Base-by-base conservation (phyloP, 2,797 vertebrate genomes). In the Etheostoma perlongum region DNA sequence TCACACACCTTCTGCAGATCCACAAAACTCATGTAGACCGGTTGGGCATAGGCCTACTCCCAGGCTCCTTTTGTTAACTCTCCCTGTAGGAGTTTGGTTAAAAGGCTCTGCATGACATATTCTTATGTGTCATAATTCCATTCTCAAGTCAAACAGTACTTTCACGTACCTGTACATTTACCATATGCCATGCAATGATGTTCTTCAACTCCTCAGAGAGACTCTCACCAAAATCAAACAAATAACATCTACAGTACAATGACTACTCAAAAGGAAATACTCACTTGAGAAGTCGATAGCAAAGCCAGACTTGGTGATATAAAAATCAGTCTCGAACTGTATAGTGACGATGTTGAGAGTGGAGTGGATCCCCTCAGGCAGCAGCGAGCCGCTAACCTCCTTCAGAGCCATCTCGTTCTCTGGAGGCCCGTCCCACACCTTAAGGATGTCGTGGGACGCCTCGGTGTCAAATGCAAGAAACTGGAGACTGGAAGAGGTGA, bases 211-310 rank as follows among this genome's bases (percentile, higher is more conserved):
- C 11, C 30, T 73, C 8, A 9, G 8, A 44, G 6, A 16, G 46
- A 74, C 33, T 69, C 21, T 67, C 60, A 21, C 14, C 30, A 42
- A 58, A 21, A 72, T 15, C 64, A 72, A 65, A 67, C 27, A 61
- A 52, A 48, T 18, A 3, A 47, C 11, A 58, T 51, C n/a, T 19
- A 54, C 2, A 58, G 30, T 5, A 46, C 4, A 30, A 61, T 3
- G 36, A 33, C 7, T 33, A 27, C 15, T 48, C 2, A 1, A 48
- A 61, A 52, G 14, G 21, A 75, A 58, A 40, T 78, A 96, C 97
- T 97, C 91, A 99, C 98, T 99, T 90, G 98, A 99, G 93, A 99
- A 99, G 80, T 99, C 97, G 73, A 99, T 97, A 73, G 98, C 97
- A 51, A 99, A 99, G 85, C 98, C 98, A 48, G 98, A 99, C 93